These are phyloP conservation scores for Hesperia comma DNA, from an alignment of 2,888 invertebrate species.

Conservation along the genomic window DNA sequence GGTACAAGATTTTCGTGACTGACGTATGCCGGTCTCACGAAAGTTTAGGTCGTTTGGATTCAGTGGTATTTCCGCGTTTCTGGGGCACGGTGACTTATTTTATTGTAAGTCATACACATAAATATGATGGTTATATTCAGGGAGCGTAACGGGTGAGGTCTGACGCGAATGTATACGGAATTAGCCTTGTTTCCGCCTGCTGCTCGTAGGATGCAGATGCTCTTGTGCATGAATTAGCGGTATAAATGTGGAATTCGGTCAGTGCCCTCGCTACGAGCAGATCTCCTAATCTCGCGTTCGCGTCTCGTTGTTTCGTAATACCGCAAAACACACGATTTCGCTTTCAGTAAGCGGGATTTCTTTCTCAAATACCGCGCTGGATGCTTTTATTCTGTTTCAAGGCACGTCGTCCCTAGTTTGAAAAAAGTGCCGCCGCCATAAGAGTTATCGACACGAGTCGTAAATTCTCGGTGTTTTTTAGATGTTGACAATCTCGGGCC, in stretches of 20 bases:
- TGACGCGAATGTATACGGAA: conserved; percentile 72
- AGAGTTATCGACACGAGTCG: conserved; percentile 62
- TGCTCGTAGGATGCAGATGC: conserved; percentile 71
- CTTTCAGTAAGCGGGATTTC: conserved; percentile 59
- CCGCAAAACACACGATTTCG: conserved; percentile 60
- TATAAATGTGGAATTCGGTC: conserved; percentile 81
- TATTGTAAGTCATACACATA: conserved; percentile 68
- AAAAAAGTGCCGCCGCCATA: conserved; percentile 57
- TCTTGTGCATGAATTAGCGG: conserved; percentile 77
- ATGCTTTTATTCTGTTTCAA: conserved; percentile 59
- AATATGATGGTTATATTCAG: conserved; percentile 75
- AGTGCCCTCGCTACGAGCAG: conserved; percentile 70
- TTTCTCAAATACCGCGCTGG: conserved; percentile 41
- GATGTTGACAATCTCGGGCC: conserved; percentile 52
- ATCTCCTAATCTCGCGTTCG: conserved; percentile 75
- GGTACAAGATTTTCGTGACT: neutral
- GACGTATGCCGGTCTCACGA: neutral
- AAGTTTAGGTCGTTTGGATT: conserved; percentile 2
- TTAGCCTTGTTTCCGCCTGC: conserved; percentile 52
- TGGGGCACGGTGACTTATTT: conserved; percentile 28
- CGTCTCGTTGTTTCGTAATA: conserved; percentile 67
- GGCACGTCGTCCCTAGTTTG: conserved; percentile 54
- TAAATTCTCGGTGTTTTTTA: conserved; percentile 57
- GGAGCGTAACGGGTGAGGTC: conserved; percentile 58
- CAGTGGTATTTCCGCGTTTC: conserved; percentile 7